Percentiles rank a stretch among this genome's conserved stretches.
Conservation (phyloP, 2,113 vertebrate genomes). For the Callaeas wilsoni region DNA sequence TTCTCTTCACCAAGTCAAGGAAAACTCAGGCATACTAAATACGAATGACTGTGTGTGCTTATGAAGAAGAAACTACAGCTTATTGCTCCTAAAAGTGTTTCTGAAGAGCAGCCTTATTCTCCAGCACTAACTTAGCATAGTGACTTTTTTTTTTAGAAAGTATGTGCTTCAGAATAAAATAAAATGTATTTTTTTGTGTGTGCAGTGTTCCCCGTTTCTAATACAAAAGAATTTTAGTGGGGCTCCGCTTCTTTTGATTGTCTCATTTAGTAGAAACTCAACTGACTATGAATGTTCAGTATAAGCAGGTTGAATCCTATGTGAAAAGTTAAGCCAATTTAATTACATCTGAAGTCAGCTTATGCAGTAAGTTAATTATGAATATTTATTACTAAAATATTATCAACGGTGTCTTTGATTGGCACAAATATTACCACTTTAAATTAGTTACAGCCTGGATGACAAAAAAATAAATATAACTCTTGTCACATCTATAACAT, state of each 20-base stretch:
- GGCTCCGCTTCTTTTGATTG: neutral
- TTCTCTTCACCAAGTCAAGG: neutral
- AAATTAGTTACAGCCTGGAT: neutral
- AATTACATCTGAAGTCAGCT: neutral
- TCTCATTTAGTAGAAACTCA: neutral
- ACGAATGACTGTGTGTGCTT: neutral
- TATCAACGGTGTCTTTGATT: neutral
- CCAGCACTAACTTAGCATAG: neutral
- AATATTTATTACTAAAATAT: conserved; percentile 21
- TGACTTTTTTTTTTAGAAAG: neutral
- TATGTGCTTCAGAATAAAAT: neutral
- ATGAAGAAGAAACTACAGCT: neutral
- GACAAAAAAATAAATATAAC: neutral
- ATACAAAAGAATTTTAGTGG: neutral
- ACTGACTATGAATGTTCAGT: neutral
- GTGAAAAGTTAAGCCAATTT: neutral
- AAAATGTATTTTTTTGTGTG: rapidly evolving
- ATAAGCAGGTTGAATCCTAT: neutral
- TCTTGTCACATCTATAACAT: neutral
- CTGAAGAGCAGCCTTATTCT: neutral
- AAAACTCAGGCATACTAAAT: neutral
- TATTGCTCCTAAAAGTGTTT: neutral
- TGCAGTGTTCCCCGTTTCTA: neutral
- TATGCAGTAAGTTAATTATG: neutral
- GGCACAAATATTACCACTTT: neutral